A percentile compares a stretch with the other conserved stretches of the same genome.
Evolutionary conservation across 2,888 invertebrate species (phyloP).

Genomic region (Sussaba pulchella): DNA sequence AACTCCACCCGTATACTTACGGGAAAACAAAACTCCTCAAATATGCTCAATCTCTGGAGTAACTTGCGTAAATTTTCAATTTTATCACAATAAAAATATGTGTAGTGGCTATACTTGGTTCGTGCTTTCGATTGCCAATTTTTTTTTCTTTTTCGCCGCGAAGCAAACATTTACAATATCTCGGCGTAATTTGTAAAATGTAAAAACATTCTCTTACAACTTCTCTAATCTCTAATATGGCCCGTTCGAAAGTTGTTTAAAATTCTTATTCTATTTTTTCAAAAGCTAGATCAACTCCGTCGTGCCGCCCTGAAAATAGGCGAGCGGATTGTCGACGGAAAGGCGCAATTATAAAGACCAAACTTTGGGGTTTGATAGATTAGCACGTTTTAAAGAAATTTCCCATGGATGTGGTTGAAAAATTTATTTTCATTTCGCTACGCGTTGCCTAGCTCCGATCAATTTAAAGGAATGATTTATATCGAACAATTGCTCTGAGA

Average conservation of each 20-base stretch:
- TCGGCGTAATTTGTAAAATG: conserved; percentile 64
- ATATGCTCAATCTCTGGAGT: conserved; percentile 72
- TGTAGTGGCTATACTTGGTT: conserved; percentile 16
- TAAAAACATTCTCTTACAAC: conserved; percentile 57
- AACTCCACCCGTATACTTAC: conserved; percentile 55
- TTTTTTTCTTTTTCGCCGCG: conserved; percentile 23
- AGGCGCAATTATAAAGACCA: background rate
- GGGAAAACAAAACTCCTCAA: conserved; percentile 62
- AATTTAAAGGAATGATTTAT: conserved; percentile 61
- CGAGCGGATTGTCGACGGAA: conserved; percentile 14
- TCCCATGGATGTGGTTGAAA: conserved; percentile 15
- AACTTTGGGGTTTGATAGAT: conserved; percentile 2
- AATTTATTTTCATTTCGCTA: conserved; percentile 35
- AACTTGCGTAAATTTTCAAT: conserved; percentile 72
- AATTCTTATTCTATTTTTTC: conserved; percentile 9
- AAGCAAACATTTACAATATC: conserved; percentile 31
- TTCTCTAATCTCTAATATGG: conserved; percentile 58
- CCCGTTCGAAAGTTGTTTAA: conserved; percentile 37
- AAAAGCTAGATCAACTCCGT: background rate
- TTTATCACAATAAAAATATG: conserved; percentile 67
- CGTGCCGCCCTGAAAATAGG: background rate
- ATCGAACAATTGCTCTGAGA: conserved; percentile 55
- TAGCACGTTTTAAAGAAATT: conserved; percentile 28
- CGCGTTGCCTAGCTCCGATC: conserved; percentile 42
- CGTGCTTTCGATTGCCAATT: background rate